phyloP scores from a whole-genome alignment of 2,113 vertebrate genomes.

The Sinocyclocheilus anshuiensis region DNA sequence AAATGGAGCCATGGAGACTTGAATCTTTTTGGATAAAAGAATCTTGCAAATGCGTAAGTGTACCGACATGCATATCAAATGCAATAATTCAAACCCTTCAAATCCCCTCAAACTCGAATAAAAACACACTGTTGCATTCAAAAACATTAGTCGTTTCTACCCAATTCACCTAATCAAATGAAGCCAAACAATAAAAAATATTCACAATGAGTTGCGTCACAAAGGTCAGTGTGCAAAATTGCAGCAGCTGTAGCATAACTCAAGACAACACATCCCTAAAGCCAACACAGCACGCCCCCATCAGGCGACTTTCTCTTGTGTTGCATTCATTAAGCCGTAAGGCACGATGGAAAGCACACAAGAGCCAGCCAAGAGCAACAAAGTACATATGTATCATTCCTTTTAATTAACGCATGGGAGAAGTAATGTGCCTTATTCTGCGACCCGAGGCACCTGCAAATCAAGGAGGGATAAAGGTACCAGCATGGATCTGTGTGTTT shows the following conservation, averaged over 20 bases:
- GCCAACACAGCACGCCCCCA: slow-evolving; percentile 50
- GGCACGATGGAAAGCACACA: slow-evolving; percentile 13
- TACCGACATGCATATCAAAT: background rate
- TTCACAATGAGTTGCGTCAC: background rate
- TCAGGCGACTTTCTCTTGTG: background rate
- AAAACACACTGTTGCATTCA: background rate
- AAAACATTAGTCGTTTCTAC: background rate
- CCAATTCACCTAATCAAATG: background rate
- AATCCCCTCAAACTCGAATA: background rate
- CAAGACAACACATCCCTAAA: slow-evolving; percentile 30
- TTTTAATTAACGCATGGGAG: slow-evolving; percentile 45
- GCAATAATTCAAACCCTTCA: background rate
- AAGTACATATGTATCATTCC: slow-evolving; percentile 49
- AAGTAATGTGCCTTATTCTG: slow-evolving; percentile 51
- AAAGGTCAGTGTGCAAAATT: slow-evolving; percentile 56
- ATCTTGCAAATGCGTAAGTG: background rate
- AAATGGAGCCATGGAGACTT: background rate
- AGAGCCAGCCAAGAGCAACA: slow-evolving; percentile 22
- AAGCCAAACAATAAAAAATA: background rate
- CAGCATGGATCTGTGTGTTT: slow-evolving; percentile 59
- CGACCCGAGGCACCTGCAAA: slow-evolving; percentile 52
- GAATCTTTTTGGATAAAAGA: background rate
- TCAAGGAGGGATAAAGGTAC: slow-evolving; percentile 57
- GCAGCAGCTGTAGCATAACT: slow-evolving; percentile 39
- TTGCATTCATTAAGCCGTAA: background rate